These are phyloP conservation scores for Sebastiscus tertius DNA, from an alignment of 2,797 vertebrate genomes.

Conservation along the genomic window DNA sequence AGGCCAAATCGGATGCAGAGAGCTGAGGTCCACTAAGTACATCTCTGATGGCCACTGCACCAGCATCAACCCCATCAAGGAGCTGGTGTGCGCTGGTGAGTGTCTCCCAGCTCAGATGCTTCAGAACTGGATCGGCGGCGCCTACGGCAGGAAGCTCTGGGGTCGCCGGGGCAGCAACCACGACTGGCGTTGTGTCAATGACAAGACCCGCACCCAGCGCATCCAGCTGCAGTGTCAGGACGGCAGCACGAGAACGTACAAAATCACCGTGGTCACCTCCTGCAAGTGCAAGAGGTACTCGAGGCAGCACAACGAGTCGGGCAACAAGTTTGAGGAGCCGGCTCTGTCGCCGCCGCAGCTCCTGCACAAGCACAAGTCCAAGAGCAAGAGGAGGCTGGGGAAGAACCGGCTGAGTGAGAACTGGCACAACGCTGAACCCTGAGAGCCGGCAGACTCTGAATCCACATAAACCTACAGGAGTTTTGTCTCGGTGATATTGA, in stretches of 20 bases:
- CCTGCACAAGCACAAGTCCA: constrained; percentile 84
- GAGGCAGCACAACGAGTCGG: constrained; percentile 95
- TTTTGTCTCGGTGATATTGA: constrained; percentile 23
- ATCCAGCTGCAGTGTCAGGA: constrained; percentile 96
- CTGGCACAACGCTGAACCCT: constrained; percentile 85
- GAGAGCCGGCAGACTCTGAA: constrained; percentile 39
- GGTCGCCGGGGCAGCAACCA: constrained; percentile 86
- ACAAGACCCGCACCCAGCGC: constrained; percentile 94
- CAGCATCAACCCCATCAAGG: constrained; percentile 95
- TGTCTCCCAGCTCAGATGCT: constrained; percentile 94
- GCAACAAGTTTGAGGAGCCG: constrained; percentile 87
- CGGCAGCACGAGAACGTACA: constrained; percentile 94
- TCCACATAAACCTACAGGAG: constrained; percentile 1
- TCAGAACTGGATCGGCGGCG: constrained; percentile 95
- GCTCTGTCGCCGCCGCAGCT: constrained; percentile 84
- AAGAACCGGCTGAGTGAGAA: constrained; percentile 86
- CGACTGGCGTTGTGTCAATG: constrained; percentile 96
- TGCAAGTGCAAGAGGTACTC: constrained; percentile 97
- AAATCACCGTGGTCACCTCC: constrained; percentile 93
- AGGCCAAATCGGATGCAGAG: constrained; percentile 92
- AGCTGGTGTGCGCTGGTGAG: constrained; percentile 95
- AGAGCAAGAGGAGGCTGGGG: constrained; percentile 88
- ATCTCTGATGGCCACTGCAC: constrained; percentile 98
- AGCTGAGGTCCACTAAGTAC: constrained; percentile 96
- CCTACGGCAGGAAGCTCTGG: constrained; percentile 91